These are phyloP conservation scores for Dusona sp. DNA, from an alignment of 2,888 invertebrate genomes.

Conservation along the genomic window DNA sequence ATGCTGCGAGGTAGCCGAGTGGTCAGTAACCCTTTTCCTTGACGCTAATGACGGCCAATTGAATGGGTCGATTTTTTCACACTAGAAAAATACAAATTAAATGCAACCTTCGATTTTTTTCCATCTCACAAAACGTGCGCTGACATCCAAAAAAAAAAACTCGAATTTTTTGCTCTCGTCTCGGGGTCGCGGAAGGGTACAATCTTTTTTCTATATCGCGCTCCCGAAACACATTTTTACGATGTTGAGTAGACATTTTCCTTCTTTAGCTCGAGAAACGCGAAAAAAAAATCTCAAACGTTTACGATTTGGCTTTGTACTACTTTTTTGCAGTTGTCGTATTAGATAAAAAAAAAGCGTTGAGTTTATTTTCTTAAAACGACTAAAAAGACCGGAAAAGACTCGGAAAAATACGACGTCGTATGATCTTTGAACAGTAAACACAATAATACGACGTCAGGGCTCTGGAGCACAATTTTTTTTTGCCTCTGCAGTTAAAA, in stretches of 20 bases:
- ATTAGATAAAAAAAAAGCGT: constrained; percentile 7
- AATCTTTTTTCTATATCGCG: constrained; percentile 45
- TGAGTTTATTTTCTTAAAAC: constrained; percentile 54
- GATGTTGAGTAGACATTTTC: constrained; percentile 36
- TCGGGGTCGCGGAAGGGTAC: constrained; percentile 41
- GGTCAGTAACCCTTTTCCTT: constrained; percentile 65
- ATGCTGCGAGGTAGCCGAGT: constrained; percentile 24
- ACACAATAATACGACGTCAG: constrained; percentile 57
- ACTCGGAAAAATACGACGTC: constrained; percentile 46
- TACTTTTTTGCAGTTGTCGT: constrained; percentile 20
- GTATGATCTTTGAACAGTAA: constrained; percentile 61
- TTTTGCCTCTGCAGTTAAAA: constrained; percentile 41
- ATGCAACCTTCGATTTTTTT: constrained; percentile 52
- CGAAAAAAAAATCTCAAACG: constrained; percentile 48
- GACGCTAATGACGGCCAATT: constrained; percentile 71
- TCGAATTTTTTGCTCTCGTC: constrained; percentile 56
- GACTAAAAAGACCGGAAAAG: constrained; percentile 55
- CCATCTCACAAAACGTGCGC: constrained; percentile 26
- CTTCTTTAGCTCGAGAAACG: constrained; percentile 16
- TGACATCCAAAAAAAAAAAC: constrained; percentile 12
- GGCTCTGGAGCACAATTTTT: constrained; percentile 38
- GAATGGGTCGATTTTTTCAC: constrained; percentile 71
- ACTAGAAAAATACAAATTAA: constrained; percentile 45
- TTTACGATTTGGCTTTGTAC: constrained; percentile 51
- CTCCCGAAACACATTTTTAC: constrained; percentile 35